Evolutionary conservation across 2,797 vertebrate genomes (phyloP), one percentile per base, ranked within the genome.

Genomic region (Hyperoplus immaculatus): DNA sequence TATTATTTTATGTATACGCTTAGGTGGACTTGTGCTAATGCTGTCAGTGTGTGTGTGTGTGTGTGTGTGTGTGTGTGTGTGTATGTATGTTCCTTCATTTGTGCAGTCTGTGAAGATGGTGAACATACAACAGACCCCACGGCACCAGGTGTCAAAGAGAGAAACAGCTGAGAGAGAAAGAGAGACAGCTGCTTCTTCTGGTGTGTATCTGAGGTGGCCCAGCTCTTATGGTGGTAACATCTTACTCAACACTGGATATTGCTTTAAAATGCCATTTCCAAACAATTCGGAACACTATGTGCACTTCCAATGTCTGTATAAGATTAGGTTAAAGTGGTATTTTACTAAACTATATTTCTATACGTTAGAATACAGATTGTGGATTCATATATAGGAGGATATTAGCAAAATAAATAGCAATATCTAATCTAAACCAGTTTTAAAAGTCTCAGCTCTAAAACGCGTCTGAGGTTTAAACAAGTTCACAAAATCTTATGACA

Each of bases 91-190:
- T 73, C 39, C 65, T 89, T 77, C 54, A 41, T 69, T 77, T 80
- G 56, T 72, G 64, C 56, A 43, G 6, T 72, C 9, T 68, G 75
- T 58, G 65, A 49, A 55, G 72, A 77, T 62, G 70, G 68, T 55
- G 64, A 87, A n/a, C 69, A 29, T 29, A 29, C 29, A 83, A 85
- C 81, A 92, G 90, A 93, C 89, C 77, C 58, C 10, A 15, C 80
- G 91, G 91, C 91, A 93, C 90, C 91, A 91, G 90, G 90, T 94
- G 93, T 89, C 90, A 88, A 55, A 62, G 59, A 75, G 67, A 69
- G 67, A 90, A 90, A 90, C 91, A 94, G 93, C 92, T 94, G 92
- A 94, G 85, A 78, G 61, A 80, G 77, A 63, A 79, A 70, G 65
- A 9, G 15, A 80, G 83, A 84, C 90, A 92, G 90, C 90, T 93